Conservation (phyloP, 2,113 vertebrate species). For the Toxotes chatareus region DNA sequence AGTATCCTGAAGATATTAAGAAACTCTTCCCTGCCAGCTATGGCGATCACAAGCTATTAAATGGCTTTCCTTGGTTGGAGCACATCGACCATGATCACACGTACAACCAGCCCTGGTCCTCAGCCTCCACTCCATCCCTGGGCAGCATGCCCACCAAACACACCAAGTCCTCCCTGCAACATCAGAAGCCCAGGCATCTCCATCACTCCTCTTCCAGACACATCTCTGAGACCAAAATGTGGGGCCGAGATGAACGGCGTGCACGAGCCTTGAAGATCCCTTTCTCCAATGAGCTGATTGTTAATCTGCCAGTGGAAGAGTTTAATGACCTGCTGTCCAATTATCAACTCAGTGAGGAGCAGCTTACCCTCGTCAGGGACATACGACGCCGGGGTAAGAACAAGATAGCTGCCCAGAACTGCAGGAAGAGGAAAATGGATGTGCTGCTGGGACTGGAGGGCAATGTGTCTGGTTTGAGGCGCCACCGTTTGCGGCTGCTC, state of each 20-base stretch:
- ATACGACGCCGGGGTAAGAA: constrained; percentile 96
- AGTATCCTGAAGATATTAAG: constrained; percentile 86
- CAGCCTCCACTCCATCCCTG: constrained; percentile 1
- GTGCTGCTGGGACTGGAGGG: constrained; percentile 89
- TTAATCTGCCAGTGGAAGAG: constrained; percentile 95
- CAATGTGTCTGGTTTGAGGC: constrained; percentile 88
- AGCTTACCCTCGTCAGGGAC: constrained; percentile 92
- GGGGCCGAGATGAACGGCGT: constrained; percentile 89
- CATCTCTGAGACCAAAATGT: constrained; percentile 84
- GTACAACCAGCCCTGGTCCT: constrained; percentile 89
- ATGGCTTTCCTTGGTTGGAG: constrained; percentile 89
- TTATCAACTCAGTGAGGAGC: constrained; percentile 89
- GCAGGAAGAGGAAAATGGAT: constrained; percentile 92
- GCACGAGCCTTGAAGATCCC: constrained; percentile 92
- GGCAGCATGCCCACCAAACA: constrained; percentile 37
- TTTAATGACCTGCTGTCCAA: constrained; percentile 93
- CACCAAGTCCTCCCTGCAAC: background rate
- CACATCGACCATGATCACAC: constrained; percentile 94
- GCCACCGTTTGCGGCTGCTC: constrained; percentile 88
- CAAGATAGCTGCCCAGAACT: constrained; percentile 98
- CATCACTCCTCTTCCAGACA: background rate
- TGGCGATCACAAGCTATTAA: constrained; percentile 86
- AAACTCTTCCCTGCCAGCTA: constrained; percentile 88
- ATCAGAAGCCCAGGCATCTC: constrained; percentile 21
- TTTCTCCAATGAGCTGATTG: constrained; percentile 93